Evolutionary conservation across 2,113 vertebrate species (phyloP).

Genomic region (Mohoua ochrocephala): DNA sequence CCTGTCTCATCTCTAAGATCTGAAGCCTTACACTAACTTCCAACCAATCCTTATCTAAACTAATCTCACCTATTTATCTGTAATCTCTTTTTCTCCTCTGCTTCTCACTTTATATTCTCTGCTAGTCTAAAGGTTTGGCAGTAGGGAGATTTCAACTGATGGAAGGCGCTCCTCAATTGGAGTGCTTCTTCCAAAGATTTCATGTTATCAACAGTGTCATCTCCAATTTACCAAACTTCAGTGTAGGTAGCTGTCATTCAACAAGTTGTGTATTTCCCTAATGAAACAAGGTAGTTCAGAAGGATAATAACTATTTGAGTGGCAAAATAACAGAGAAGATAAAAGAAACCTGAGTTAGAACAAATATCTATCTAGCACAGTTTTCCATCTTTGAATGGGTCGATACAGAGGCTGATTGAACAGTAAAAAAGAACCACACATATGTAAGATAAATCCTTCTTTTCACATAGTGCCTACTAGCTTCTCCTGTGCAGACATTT

Average conservation of each 20-base stretch:
- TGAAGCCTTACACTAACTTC: neutral
- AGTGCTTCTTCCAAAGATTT: neutral
- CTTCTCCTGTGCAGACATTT: neutral
- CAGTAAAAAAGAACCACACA: neutral
- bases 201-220: neutral
- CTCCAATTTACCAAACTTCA: neutral
- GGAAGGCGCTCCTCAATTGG: neutral
- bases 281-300: neutral
- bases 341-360: neutral
- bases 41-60: neutral
- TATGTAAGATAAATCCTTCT: neutral
- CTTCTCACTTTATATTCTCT: neutral
- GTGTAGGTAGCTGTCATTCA: neutral
- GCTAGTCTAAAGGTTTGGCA: neutral
- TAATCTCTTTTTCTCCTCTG: neutral
- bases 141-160: neutral
- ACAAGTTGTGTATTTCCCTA: neutral
- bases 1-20: neutral
- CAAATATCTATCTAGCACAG: neutral
- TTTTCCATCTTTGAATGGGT: neutral
- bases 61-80: neutral
- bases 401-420: neutral
- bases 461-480: neutral
- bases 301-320: neutral
- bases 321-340: neutral